These are phyloP conservation scores for Parnassius orleans DNA, from an alignment of 2,888 invertebrate species.

Conservation along the genomic window DNA sequence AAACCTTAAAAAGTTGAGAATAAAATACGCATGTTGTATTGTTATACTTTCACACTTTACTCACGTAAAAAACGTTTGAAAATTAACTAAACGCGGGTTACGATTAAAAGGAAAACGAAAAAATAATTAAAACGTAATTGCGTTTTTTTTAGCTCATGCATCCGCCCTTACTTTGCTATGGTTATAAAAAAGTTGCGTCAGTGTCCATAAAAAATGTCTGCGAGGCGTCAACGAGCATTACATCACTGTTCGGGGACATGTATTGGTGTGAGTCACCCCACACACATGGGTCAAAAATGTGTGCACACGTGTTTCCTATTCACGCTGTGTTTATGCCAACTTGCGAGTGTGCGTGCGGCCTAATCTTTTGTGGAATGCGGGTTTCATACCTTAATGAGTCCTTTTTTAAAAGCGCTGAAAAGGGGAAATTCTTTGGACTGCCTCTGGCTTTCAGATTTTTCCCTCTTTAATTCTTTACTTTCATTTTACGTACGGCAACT, in stretches of 20 bases:
- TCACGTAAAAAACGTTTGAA: no score
- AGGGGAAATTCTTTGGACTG: conserved; percentile 60
- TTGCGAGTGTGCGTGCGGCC: conserved; percentile 52
- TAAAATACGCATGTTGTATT: no score
- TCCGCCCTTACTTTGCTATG: conserved; percentile 56
- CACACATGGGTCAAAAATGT: conserved; percentile 27
- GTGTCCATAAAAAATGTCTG: conserved; percentile 79
- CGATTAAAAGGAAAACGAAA: neutral
- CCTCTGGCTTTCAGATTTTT: conserved; percentile 45
- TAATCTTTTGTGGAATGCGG: conserved; percentile 79
- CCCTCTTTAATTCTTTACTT: conserved; percentile 30
- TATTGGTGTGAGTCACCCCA: conserved; percentile 41
- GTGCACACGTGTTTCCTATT: conserved; percentile 39
- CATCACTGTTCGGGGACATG: conserved; percentile 53
- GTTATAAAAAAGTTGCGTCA: conserved; percentile 78
- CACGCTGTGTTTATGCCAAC: conserved; percentile 24
- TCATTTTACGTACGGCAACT: conserved; percentile 17
- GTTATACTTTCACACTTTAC: no score
- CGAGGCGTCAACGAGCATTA: conserved; percentile 73
- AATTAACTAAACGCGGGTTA: no score
- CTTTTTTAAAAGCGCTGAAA: conserved; percentile 71
- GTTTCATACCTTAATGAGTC: conserved; percentile 73
- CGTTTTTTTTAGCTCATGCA: conserved; percentile 35
- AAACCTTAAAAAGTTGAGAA: no score
- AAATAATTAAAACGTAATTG: conserved; percentile 4